phyloP scores from a whole-genome alignment of 2,113 vertebrate genomes.

The Anolis carolinensis region DNA sequence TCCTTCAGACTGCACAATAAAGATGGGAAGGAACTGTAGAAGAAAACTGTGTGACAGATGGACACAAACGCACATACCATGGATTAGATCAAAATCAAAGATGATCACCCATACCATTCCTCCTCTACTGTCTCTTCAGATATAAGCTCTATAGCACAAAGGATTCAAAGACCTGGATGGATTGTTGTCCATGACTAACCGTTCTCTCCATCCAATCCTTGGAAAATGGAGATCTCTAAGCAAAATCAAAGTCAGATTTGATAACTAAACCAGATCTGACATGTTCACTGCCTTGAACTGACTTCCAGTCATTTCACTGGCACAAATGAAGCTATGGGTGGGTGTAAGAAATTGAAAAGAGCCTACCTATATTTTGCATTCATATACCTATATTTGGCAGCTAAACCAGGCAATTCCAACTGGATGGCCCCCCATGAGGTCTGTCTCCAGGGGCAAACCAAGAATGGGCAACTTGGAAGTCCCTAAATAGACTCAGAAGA shows the following conservation, averaged over 20 bases:
- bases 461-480: too few relatives aligned
- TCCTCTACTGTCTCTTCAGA: background rate
- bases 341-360: background rate
- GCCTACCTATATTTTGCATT: background rate
- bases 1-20: too few relatives aligned
- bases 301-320: background rate
- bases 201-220: background rate
- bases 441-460: too few relatives aligned
- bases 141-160: background rate
- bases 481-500: too few relatives aligned
- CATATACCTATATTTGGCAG: too few relatives aligned
- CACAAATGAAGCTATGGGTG: background rate
- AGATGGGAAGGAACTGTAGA: too few relatives aligned
- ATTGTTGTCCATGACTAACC: background rate
- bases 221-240: background rate
- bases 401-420: too few relatives aligned
- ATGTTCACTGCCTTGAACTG: background rate
- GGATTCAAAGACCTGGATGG: background rate
- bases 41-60: too few relatives aligned
- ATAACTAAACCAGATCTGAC: background rate
- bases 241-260: background rate
- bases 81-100: too few relatives aligned
- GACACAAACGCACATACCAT: too few relatives aligned
- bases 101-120: too few relatives aligned
- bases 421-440: too few relatives aligned